Conservation (phyloP, 2,888 invertebrate genomes). For the Trachelus tabidus region DNA sequence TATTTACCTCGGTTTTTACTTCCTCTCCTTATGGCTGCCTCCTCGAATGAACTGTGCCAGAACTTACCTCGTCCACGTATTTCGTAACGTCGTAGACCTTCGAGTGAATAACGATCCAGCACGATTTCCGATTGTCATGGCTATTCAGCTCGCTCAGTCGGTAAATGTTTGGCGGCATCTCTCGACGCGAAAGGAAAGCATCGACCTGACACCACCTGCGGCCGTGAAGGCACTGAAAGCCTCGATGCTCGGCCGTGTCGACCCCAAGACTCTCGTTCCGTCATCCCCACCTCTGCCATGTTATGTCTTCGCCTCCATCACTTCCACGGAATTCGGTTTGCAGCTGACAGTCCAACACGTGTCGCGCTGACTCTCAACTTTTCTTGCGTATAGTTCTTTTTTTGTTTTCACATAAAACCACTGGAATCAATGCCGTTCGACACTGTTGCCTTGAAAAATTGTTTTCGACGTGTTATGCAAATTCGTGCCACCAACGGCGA, state of each 20-base stretch:
- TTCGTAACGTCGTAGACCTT: constrained; percentile 21
- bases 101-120: constrained; percentile 15
- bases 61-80: constrained; percentile 15
- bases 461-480: too few species aligned
- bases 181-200: background rate
- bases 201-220: background rate
- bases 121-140: constrained; percentile 11
- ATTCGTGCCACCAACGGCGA: too few species aligned
- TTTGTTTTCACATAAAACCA: background rate
- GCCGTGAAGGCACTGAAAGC: background rate
- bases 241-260: background rate
- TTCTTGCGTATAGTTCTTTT: background rate
- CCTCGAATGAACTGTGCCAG: too few species aligned
- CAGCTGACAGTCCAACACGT: background rate
- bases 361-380: background rate
- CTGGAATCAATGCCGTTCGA: background rate
- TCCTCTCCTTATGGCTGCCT: too few species aligned
- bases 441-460: too few species aligned
- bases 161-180: constrained; percentile 9
- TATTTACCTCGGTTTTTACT: too few species aligned
- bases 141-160: constrained; percentile 8
- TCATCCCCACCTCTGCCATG: background rate
- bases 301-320: background rate
- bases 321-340: background rate
- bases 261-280: background rate